These are phyloP conservation scores for Araneus ventricosus DNA, from an alignment of 1,140 invertebrate species.

Conservation along the genomic window DNA sequence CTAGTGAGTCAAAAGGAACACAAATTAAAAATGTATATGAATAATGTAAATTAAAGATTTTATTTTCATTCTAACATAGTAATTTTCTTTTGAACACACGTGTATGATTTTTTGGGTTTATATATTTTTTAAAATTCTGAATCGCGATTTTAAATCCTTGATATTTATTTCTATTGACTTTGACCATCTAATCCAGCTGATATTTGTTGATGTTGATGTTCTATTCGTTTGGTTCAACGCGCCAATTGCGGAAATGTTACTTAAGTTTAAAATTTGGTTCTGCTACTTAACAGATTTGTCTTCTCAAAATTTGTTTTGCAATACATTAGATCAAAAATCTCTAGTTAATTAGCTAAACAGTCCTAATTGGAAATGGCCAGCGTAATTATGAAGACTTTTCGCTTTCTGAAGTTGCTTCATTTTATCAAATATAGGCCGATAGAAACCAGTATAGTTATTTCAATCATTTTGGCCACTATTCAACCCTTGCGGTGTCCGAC, in stretches of 20 bases:
- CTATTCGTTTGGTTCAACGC: not conserved
- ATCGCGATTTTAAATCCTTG: no score
- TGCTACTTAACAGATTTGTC: not conserved
- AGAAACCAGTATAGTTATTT: conserved; percentile 24
- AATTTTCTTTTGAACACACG: no score
- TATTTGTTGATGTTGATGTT: not conserved
- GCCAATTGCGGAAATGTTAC: conserved; percentile 18
- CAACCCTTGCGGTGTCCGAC: conserved; percentile 70
- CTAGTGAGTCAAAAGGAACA: no score
- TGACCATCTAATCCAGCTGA: conserved; percentile 26
- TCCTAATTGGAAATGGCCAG: not conserved
- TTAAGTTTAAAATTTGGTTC: not conserved
- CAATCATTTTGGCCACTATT: conserved; percentile 41
- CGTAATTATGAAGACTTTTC: conserved; percentile 6
- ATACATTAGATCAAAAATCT: not conserved
- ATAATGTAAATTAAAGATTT: no score
- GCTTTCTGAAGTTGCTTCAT: not conserved
- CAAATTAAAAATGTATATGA: no score
- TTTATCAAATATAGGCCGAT: conserved; percentile 27
- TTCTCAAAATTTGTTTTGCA: not conserved
- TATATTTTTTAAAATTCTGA: no score
- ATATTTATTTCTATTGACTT: not conserved
- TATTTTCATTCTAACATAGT: no score
- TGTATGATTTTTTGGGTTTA: no score
- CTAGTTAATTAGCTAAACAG: no score